A percentile compares a stretch with the other conserved stretches of the same genome.
These are phyloP conservation scores for Melanotaenia nigrans DNA, from an alignment of 2,797 vertebrate genomes.

Conservation along the genomic window DNA sequence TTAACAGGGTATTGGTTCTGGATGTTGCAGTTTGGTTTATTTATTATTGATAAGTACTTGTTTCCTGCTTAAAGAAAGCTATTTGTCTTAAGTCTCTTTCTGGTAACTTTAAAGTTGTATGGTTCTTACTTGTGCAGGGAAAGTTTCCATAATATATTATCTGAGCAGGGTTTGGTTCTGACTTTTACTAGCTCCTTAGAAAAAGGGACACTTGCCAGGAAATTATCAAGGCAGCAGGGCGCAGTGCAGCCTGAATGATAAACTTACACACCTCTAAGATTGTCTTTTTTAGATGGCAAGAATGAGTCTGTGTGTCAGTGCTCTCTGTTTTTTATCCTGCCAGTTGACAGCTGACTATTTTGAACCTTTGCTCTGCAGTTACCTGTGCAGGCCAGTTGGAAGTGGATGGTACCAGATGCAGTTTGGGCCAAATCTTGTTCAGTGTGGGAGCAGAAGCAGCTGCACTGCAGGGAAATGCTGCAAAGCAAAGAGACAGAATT, in stretches of 20 bases:
- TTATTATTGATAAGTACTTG: not conserved
- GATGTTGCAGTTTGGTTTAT: not conserved
- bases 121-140: not conserved
- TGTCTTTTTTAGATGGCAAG: not conserved
- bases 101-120: not conserved
- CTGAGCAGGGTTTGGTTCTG: not conserved
- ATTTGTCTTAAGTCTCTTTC: not conserved
- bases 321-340: not conserved
- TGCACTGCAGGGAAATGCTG: slow-evolving; percentile 17
- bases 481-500: not conserved
- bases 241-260: not conserved
- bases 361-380: slow-evolving; percentile 55
- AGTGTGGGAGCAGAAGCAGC: slow-evolving; percentile 49
- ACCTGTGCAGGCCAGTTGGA: slow-evolving; percentile 54
- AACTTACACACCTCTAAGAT: not conserved
- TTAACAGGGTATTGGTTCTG: not conserved
- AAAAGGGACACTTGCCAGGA: not conserved
- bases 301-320: not conserved
- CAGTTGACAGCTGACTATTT: not conserved
- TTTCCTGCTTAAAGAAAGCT: not conserved
- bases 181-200: not conserved
- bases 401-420: slow-evolving; percentile 37
- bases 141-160: not conserved
- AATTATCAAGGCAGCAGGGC: not conserved
- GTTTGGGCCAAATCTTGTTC: slow-evolving; percentile 37